phyloP scores from a whole-genome alignment of 2,888 invertebrate genomes.

The Cordilura impudica region DNA sequence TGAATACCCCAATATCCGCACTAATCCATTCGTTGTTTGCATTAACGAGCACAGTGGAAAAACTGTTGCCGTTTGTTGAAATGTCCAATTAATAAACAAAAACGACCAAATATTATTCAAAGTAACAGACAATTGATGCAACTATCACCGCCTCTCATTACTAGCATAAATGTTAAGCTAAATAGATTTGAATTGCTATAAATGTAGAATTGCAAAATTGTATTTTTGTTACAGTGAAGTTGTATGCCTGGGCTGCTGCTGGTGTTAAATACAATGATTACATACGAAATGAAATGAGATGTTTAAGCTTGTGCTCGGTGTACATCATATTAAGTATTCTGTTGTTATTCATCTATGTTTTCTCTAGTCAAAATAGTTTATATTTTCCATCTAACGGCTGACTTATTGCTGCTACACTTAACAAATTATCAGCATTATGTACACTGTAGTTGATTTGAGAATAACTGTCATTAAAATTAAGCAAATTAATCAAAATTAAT shows the following conservation, averaged over 20 bases:
- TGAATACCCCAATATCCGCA: not conserved
- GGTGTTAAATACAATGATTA: no score
- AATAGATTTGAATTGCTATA: slow-evolving; percentile 26
- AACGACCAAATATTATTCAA: slow-evolving; percentile 1
- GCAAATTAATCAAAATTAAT: no score
- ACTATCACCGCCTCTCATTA: slow-evolving; percentile 4
- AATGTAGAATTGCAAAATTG: slow-evolving; percentile 28
- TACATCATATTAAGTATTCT: no score
- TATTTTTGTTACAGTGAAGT: not conserved
- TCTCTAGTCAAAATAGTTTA: not conserved
- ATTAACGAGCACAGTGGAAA: not conserved
- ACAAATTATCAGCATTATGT: no score
- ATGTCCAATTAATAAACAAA: slow-evolving; percentile 29
- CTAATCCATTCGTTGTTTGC: not conserved
- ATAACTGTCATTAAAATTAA: no score
- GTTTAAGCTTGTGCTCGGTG: not conserved
- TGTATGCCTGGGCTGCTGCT: not conserved
- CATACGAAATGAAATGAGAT: no score
- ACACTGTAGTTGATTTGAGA: no score
- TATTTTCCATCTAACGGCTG: not conserved
- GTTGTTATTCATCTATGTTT: not conserved
- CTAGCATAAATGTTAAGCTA: not conserved
- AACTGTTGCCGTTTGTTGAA: not conserved
- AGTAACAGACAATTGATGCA: slow-evolving; percentile 2
- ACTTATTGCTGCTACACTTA: not conserved